Conservation (phyloP, 2,797 vertebrate genomes). For the Perdix hodgsoniae region DNA sequence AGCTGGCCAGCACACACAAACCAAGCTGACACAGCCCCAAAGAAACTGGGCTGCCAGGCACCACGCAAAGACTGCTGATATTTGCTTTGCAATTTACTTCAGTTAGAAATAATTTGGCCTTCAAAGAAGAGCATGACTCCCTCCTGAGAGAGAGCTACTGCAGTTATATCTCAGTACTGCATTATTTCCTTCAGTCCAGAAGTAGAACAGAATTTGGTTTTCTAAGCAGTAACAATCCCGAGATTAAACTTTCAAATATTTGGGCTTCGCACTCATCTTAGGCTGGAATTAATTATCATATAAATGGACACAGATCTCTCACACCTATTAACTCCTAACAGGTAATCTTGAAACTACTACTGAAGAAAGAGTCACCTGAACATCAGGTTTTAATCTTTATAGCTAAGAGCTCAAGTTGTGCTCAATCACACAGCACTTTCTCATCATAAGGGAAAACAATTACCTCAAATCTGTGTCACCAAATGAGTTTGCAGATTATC, state of each 20-base stretch:
- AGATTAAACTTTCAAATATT: constrained; percentile 13
- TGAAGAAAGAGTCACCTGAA: constrained; percentile 19
- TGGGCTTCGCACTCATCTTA: constrained; percentile 18
- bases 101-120: constrained; percentile 29
- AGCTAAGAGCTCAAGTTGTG: constrained; percentile 20
- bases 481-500: not conserved
- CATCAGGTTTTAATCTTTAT: not conserved
- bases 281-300: constrained; percentile 42
- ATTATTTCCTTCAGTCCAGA: not conserved
- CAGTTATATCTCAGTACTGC: not conserved
- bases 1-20: too few relatives aligned
- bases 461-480: not conserved
- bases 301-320: not conserved
- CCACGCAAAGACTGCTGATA: not conserved
- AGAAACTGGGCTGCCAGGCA: not conserved
- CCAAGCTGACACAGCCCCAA: not conserved
- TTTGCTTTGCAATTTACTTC: constrained; percentile 58
- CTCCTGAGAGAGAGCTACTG: constrained; percentile 38
- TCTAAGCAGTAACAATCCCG: constrained; percentile 32
- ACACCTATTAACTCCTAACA: constrained; percentile 24
- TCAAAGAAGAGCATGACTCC: constrained; percentile 9
- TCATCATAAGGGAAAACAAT: constrained; percentile 1
- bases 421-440: not conserved
- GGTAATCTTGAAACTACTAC: not conserved
- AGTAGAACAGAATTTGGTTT: not conserved